Conservation (phyloP, 2,888 invertebrate species). For the Parascotia fuliginaria region DNA sequence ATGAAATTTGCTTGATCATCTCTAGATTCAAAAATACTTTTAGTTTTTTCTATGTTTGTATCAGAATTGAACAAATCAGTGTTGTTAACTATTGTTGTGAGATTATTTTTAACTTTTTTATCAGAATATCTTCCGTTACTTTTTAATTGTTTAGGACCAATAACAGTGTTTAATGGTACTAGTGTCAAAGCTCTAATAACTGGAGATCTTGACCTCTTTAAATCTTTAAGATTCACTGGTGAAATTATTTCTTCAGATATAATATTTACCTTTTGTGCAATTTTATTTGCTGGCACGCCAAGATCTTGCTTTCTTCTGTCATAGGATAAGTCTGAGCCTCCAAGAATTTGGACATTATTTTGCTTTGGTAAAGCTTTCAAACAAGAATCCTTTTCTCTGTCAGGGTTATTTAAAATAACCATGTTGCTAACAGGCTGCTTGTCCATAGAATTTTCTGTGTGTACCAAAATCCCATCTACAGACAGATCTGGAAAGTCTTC, state of each 20-base stretch:
- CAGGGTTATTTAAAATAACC: not conserved
- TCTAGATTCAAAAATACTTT: not conserved
- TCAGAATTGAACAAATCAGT: not conserved
- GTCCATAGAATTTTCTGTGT: not conserved
- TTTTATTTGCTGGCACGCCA: slow-evolving; percentile 7
- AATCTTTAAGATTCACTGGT: slow-evolving; percentile 40
- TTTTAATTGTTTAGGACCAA: slow-evolving; percentile 30
- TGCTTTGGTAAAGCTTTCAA: slow-evolving; percentile 6
- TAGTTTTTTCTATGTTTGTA: not conserved
- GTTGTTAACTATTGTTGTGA: not conserved
- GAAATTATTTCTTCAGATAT: slow-evolving; percentile 58
- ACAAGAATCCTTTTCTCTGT: not conserved
- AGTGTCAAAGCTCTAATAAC: slow-evolving; percentile 41
- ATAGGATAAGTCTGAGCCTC: slow-evolving; percentile 1
- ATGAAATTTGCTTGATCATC: not conserved
- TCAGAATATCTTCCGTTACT: not conserved
- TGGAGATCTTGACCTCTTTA: slow-evolving; percentile 31
- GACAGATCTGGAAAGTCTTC: not conserved
- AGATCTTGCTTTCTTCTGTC: not conserved
- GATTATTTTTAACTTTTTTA: not conserved
- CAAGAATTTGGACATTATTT: slow-evolving; percentile 10
- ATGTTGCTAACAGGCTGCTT: not conserved
- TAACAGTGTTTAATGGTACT: slow-evolving; percentile 46
- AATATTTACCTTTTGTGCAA: slow-evolving; percentile 52
- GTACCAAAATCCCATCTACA: not conserved